Evolutionary conservation across 2,888 invertebrate species (phyloP).

Genomic region (Tridacna crocea): DNA sequence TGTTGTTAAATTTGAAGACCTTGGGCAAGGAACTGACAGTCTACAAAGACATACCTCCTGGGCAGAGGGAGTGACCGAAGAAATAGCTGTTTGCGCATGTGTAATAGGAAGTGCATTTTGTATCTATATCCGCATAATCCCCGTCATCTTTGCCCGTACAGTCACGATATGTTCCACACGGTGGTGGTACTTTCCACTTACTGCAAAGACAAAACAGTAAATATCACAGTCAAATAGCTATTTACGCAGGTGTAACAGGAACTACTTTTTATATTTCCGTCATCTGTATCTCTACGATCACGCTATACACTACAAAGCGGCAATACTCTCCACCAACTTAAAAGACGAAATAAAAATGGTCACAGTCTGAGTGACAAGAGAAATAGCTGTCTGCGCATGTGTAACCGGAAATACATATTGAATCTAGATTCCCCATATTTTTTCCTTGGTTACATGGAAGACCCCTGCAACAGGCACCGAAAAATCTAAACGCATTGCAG

Average conservation of each 20-base stretch:
- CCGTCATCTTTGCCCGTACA: conserved; percentile 65
- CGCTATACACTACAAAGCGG: conserved; percentile 70
- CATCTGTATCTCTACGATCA: conserved; percentile 60
- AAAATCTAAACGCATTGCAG: no score
- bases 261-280: conserved; percentile 63
- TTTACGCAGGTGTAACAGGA: conserved; percentile 9
- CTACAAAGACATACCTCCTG: conserved; percentile 20
- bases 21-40: no score
- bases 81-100: conserved; percentile 66
- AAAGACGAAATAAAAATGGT: background rate
- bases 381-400: no score
- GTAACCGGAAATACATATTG: no score
- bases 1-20: no score
- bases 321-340: conserved; percentile 60
- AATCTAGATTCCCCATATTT: no score
- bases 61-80: conserved; percentile 48
- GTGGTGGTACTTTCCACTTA: conserved; percentile 65
- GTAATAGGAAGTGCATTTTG: conserved; percentile 66
- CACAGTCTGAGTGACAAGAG: no score
- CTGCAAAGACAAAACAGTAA: conserved; percentile 35
- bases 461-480: no score
- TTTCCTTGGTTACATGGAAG: no score
- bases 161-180: conserved; percentile 71
- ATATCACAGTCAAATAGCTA: background rate
- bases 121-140: conserved; percentile 65